Evolutionary conservation across 2,113 vertebrate genomes (phyloP).

Genomic region (Amazona guildingii): DNA sequence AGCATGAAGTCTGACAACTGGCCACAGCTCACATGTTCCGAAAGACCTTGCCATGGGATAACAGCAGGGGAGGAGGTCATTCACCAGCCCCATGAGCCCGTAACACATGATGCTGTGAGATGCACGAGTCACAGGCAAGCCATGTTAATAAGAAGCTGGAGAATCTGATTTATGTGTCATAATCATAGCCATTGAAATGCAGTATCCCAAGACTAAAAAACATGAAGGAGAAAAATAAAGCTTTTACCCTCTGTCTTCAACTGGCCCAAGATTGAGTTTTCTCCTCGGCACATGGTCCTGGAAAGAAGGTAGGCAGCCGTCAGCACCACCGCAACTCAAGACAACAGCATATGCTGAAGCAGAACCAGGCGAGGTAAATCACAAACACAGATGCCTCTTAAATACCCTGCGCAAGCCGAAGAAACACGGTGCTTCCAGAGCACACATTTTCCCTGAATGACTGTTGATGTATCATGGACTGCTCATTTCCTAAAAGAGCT

Average conservation of each 20-base stretch:
- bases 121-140: background rate
- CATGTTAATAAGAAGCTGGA: background rate
- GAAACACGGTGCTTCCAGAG: background rate
- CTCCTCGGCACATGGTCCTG: slow-evolving; percentile 95
- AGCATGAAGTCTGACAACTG: background rate
- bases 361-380: background rate
- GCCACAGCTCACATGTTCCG: fast-evolving
- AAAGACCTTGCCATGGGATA: background rate
- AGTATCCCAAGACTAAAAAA: background rate
- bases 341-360: background rate
- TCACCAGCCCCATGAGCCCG: fast-evolving
- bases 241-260: slow-evolving; percentile 87
- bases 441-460: background rate
- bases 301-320: slow-evolving; percentile 46
- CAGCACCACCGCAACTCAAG: background rate
- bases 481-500: background rate
- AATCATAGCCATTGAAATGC: background rate
- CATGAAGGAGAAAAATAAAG: background rate
- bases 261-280: slow-evolving; percentile 91
- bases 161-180: fast-evolving
- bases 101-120: background rate
- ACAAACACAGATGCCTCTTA: background rate
- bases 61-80: fast-evolving
- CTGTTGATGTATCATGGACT: background rate
- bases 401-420: background rate